Evolutionary conservation across 2,888 invertebrate species (phyloP).

Genomic region (Macrosoma leucophasiata): DNA sequence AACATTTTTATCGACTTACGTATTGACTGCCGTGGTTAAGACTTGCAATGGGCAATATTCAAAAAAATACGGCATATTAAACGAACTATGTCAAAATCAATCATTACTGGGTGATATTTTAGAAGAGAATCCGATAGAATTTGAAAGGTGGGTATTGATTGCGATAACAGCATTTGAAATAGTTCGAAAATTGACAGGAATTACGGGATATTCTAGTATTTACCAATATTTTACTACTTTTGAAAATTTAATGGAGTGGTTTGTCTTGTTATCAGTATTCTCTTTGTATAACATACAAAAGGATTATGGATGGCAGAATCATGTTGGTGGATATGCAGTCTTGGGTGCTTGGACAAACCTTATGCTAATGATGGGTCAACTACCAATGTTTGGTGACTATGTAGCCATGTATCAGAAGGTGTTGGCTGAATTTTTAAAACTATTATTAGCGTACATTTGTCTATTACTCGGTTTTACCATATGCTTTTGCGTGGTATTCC

Average conservation of each 20-base stretch:
- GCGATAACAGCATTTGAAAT: slow-evolving; percentile 87
- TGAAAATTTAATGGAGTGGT: slow-evolving; percentile 92
- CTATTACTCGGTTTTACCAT: slow-evolving; percentile 89
- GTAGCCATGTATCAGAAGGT: slow-evolving; percentile 94
- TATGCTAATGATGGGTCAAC: slow-evolving; percentile 91
- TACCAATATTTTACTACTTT: slow-evolving; percentile 87
- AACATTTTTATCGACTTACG: slow-evolving; percentile 85
- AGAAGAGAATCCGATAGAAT: slow-evolving; percentile 84
- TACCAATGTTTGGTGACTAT: slow-evolving; percentile 92
- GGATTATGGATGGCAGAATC: slow-evolving; percentile 90
- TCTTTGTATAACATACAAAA: slow-evolving; percentile 86
- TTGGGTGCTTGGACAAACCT: slow-evolving; percentile 91
- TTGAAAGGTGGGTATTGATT: slow-evolving; percentile 86
- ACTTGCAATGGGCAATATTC: slow-evolving; percentile 75
- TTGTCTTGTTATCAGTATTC: slow-evolving; percentile 88
- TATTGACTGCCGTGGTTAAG: slow-evolving; percentile 85
- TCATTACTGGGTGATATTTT: slow-evolving; percentile 83
- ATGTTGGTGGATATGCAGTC: slow-evolving; percentile 90
- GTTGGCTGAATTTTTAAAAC: slow-evolving; percentile 87
- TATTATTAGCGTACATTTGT: slow-evolving; percentile 88
- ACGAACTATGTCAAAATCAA: slow-evolving; percentile 83
- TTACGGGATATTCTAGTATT: slow-evolving; percentile 86
- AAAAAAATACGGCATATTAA: slow-evolving; percentile 72
- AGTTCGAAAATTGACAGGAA: slow-evolving; percentile 84
- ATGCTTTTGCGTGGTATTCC: slow-evolving; percentile 91